phyloP scores from a whole-genome alignment of 37 sponge, comb jelly and placozoan genomes.

The Dysidea cf. avara region DNA sequence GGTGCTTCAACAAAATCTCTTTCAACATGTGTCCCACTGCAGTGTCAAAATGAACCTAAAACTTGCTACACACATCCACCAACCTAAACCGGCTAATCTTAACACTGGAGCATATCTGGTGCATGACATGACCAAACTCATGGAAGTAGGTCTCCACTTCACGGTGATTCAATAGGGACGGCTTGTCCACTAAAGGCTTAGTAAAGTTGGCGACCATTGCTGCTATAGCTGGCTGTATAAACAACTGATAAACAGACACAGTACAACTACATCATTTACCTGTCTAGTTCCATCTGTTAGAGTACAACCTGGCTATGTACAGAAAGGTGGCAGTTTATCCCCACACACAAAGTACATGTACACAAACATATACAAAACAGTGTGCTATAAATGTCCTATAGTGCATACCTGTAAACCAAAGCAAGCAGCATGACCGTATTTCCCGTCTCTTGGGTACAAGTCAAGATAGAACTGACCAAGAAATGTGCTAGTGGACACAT shows the following conservation, averaged over 20 bases:
- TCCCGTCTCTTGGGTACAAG: slow-evolving; percentile 66
- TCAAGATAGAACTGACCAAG: slow-evolving; percentile 67
- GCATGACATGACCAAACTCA: slow-evolving; percentile 80
- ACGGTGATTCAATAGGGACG: slow-evolving; percentile 50
- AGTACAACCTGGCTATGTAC: slow-evolving; percentile 19
- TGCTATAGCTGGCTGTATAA: slow-evolving; percentile 46
- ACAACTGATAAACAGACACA: not conserved
- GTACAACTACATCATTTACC: too few species aligned
- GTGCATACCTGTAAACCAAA: slow-evolving; percentile 49
- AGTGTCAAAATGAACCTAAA: not conserved
- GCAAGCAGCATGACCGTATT: slow-evolving; percentile 64
- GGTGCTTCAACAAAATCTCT: slow-evolving; percentile 74
- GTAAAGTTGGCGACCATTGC: slow-evolving; percentile 71
- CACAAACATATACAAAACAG: not conserved
- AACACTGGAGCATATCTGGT: slow-evolving; percentile 50
- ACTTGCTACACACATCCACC: too few species aligned
- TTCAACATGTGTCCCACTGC: slow-evolving; percentile 65
- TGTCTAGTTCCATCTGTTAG: slow-evolving; percentile 20
- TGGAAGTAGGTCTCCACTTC: slow-evolving; percentile 81
- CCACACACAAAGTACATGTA: not conserved
- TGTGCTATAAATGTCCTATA: too few species aligned
- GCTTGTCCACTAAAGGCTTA: slow-evolving; percentile 39
- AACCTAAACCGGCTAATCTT: too few species aligned
- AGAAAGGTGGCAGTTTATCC: not conserved
- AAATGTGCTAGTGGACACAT: slow-evolving; percentile 18